Percentiles rank a stretch among this genome's conserved stretches.
phyloP scores from a whole-genome alignment of 2,113 vertebrate genomes.

The Phyllopteryx taeniolatus region DNA sequence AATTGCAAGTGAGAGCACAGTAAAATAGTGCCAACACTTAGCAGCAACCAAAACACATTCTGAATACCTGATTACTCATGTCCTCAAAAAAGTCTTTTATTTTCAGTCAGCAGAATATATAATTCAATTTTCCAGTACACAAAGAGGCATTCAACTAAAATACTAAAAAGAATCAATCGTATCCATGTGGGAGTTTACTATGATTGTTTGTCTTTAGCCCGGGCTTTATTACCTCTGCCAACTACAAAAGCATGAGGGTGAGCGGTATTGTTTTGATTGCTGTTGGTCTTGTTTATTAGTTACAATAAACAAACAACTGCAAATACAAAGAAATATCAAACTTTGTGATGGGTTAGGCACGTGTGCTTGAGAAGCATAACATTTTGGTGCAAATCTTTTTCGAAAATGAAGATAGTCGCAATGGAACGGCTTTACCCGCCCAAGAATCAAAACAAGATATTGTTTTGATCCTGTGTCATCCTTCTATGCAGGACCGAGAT shows the following conservation, averaged over 20 bases:
- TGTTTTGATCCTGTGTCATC: too few species aligned
- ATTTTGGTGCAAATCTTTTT: not conserved
- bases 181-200: not conserved
- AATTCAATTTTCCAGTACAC: not conserved
- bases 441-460: too few species aligned
- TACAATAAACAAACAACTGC: not conserved
- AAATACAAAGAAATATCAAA: too few species aligned
- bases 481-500: too few species aligned
- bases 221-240: not conserved
- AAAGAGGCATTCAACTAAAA: not conserved
- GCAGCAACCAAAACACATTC: slow-evolving; percentile 14
- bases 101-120: slow-evolving; percentile 3
- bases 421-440: not conserved
- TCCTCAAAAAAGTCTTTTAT: slow-evolving; percentile 1
- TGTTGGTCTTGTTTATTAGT: not conserved
- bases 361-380: too few species aligned
- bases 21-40: slow-evolving; percentile 19
- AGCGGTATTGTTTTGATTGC: not conserved
- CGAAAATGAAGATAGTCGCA: not conserved
- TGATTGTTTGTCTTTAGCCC: not conserved
- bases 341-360: too few species aligned
- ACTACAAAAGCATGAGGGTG: not conserved
- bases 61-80: slow-evolving; percentile 9
- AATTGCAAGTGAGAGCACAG: slow-evolving; percentile 24
- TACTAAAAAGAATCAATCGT: not conserved